These are phyloP conservation scores for Eospalax fontanierii DNA, from an alignment of 2,797 vertebrate species.

Conservation along the genomic window DNA sequence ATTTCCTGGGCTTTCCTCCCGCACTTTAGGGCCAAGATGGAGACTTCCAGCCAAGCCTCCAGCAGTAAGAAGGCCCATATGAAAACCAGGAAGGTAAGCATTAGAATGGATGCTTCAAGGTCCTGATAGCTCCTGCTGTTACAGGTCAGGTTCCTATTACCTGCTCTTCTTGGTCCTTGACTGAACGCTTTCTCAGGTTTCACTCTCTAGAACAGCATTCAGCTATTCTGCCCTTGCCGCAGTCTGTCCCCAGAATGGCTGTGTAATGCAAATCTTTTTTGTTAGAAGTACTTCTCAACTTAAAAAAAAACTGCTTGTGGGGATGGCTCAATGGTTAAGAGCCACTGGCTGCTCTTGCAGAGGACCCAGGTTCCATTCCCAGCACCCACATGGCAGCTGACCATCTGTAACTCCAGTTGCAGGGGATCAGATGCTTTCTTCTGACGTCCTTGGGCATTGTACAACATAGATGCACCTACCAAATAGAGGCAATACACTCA, in stretches of 20 bases:
- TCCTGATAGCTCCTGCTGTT: not conserved
- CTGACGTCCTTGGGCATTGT: too few species aligned
- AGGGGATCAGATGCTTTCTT: too few species aligned
- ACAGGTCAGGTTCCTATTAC: conserved; percentile 25
- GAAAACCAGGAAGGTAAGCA: conserved; percentile 75
- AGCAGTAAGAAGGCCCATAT: conserved; percentile 59
- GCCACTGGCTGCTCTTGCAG: too few species aligned
- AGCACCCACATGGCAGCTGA: too few species aligned
- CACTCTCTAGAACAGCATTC: not conserved
- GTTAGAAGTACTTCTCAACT: conserved; percentile 16
- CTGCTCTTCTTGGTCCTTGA: conserved; percentile 19
- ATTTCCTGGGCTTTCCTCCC: conserved; percentile 50
- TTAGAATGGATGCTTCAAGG: not conserved
- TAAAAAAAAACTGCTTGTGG: not conserved
- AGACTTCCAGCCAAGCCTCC: conserved; percentile 43
- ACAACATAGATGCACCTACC: too few species aligned
- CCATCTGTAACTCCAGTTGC: too few species aligned
- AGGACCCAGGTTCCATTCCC: too few species aligned
- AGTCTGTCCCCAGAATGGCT: conserved; percentile 15
- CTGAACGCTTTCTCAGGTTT: conserved; percentile 53
- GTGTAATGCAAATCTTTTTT: conserved; percentile 1
- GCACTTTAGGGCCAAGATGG: conserved; percentile 62
- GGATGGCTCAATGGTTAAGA: too few species aligned
- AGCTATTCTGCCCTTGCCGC: not conserved
- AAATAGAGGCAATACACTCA: too few species aligned